These are phyloP conservation scores for Acanthis flammea DNA, from an alignment of 2,797 vertebrate species.

Conservation along the genomic window DNA sequence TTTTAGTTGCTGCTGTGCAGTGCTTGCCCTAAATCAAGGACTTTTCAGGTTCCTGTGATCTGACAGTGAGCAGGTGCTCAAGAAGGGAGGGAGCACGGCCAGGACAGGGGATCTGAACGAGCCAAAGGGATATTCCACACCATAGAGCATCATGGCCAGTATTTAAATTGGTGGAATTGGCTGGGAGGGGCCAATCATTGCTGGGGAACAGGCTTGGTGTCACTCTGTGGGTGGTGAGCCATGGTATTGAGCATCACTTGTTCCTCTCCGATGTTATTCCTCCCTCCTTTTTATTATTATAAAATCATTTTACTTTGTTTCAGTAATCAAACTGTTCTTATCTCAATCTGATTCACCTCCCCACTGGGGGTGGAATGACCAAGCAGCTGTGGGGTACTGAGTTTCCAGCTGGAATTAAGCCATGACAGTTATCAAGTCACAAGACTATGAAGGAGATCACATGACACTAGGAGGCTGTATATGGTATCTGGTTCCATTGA, in stretches of 20 bases:
- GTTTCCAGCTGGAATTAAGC: background rate
- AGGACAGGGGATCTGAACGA: background rate
- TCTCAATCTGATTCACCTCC: background rate
- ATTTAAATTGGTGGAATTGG: background rate
- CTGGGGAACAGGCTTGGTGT: background rate
- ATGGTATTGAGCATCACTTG: background rate
- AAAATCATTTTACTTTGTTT: background rate
- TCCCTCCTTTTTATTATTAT: background rate
- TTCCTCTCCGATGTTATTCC: background rate
- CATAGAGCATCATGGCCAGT: background rate
- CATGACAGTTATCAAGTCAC: background rate
- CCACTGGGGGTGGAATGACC: background rate
- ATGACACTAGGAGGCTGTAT: background rate
- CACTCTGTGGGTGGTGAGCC: background rate
- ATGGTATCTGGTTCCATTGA: background rate
- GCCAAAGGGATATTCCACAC: background rate
- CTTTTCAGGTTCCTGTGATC: background rate
- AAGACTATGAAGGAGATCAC: background rate
- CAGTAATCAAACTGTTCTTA: background rate
- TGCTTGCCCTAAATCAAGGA: background rate
- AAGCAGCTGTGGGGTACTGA: background rate
- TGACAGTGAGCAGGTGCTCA: background rate
- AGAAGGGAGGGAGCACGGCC: background rate
- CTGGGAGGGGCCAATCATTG: background rate
- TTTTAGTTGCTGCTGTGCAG: background rate